These are phyloP conservation scores for Dipodomys stephensi DNA, from an alignment of 2,113 vertebrate genomes.

Conservation along the genomic window DNA sequence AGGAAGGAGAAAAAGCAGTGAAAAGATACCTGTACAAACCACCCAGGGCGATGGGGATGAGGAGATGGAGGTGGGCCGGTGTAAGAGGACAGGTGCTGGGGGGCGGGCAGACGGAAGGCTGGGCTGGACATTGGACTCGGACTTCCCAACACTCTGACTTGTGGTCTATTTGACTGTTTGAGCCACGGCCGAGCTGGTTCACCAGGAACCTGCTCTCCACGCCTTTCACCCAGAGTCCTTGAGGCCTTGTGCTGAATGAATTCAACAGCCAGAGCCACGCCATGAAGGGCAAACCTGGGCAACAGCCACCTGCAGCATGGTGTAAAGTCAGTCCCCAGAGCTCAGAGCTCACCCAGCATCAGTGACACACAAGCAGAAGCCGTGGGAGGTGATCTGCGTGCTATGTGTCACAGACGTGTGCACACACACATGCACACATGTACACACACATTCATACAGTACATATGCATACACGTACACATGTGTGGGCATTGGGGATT, in stretches of 20 bases:
- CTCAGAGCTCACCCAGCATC: not conserved
- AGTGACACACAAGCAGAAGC: not conserved
- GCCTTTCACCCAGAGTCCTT: slow-evolving; percentile 44
- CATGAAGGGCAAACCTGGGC: not conserved
- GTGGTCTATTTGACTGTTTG: no score
- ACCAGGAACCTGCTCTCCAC: not conserved
- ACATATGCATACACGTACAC: no score
- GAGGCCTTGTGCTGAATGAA: slow-evolving; percentile 40
- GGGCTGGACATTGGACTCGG: no score
- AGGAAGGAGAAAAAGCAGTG: not conserved
- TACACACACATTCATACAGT: no score
- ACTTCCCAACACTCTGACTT: no score
- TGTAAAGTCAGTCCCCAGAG: not conserved
- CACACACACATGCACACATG: no score
- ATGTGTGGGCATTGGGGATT: not conserved
- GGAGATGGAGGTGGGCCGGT: not conserved
- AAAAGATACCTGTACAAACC: not conserved
- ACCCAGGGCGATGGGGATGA: not conserved
- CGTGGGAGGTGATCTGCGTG: no score
- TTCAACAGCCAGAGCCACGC: not conserved
- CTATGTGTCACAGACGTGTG: not conserved
- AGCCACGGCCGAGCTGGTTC: not conserved
- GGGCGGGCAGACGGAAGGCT: not conserved
- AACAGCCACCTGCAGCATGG: slow-evolving; percentile 8
- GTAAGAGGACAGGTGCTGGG: not conserved